These are phyloP conservation scores for Psilopsiagon aymara DNA, from an alignment of 2,113 vertebrate genomes.

Conservation along the genomic window DNA sequence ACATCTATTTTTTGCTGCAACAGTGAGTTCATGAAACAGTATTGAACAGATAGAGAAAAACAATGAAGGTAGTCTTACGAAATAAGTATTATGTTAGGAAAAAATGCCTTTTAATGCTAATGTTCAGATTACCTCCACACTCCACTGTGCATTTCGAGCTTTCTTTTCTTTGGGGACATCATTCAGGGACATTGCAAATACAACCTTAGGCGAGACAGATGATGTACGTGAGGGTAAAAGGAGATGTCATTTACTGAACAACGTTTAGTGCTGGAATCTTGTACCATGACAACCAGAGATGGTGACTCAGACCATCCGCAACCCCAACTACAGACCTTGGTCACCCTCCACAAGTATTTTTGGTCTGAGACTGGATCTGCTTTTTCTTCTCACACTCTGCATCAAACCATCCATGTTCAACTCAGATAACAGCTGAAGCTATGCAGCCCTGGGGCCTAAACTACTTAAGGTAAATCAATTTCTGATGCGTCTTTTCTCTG, in stretches of 20 bases:
- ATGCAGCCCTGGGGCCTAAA: neutral
- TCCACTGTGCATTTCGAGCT: neutral
- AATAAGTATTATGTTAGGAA: neutral
- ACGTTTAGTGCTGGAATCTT: neutral
- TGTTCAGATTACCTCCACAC: neutral
- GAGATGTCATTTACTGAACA: neutral
- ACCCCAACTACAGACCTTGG: neutral
- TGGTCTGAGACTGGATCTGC: neutral
- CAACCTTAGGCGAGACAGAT: neutral
- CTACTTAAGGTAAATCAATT: neutral
- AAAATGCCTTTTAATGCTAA: neutral
- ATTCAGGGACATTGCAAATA: neutral
- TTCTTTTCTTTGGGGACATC: neutral
- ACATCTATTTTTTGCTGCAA: neutral
- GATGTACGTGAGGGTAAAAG: neutral
- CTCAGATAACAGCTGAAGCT: neutral
- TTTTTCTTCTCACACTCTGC: neutral
- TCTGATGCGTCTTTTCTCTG: neutral
- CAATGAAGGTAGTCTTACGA: neutral
- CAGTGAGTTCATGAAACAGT: neutral
- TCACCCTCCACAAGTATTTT: neutral
- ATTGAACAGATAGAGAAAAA: neutral
- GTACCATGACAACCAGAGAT: neutral
- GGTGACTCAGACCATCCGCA: neutral
- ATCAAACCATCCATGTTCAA: neutral